Evolutionary conservation across 1,140 invertebrate species (phyloP), one percentile per base, ranked within the genome.

Genomic region (Papilio helenus): DNA sequence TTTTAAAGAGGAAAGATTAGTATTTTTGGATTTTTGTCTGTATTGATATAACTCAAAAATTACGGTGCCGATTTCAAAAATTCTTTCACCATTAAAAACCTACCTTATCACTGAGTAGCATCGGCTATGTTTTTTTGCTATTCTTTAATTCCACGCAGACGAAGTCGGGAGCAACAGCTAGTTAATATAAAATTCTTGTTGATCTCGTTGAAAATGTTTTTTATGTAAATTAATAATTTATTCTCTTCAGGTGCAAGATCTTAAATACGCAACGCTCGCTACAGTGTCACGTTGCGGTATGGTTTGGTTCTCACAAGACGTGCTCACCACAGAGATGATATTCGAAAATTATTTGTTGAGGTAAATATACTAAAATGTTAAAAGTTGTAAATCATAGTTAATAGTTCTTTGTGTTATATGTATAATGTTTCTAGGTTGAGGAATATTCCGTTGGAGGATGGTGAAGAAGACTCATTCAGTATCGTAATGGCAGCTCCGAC

Each of bases 241-340:
- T 71, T 74, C 58, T 81, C 77, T 85, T 29, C 81, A 96, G 95
- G 98, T 99, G 2, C 99, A 99, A 96, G 99, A 99, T 95, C 94
- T 99, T 84, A 99, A 99, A 93, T 99, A 99, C 93, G 99, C 99
- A 7, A 99, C 99, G 0, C 95, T 99, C 77, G 99, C 99, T 16
- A 99, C 99, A 0, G 99, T 99, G 0, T 99, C 99, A 16, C 98
- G 99, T 93, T 99, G 99, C 94, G 99, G 99, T 81, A 99, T 99
- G 99, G 98, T 99, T 51, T 99, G 99, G 99, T 99, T 99, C 96
- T 98, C 98, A 5, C 98, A 99, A 94, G 98, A 99, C 94, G 99
- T 99, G 1, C 96, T 99, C 3, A 98, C 98, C 0, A 99, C 98
- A 0, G 99, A 99, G 95, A 99, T 99, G 99, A 98, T 99, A 81